These are phyloP conservation scores for Eriosoma lanigerum DNA, from an alignment of 1,140 invertebrate genomes.

Conservation along the genomic window DNA sequence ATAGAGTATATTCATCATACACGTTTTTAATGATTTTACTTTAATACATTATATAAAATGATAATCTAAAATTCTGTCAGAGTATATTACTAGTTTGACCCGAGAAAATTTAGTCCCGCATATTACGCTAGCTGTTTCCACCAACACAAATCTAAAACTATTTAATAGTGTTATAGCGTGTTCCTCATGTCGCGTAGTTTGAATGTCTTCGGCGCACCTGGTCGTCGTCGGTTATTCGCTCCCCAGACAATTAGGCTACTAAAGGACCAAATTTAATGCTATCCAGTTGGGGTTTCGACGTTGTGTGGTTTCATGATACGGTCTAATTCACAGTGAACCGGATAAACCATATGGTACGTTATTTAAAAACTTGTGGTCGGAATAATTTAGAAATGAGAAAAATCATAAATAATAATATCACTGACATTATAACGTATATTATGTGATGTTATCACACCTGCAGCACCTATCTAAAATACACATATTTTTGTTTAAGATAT, in stretches of 20 bases:
- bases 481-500: too few species aligned
- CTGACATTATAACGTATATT: neutral
- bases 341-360: slow-evolving; percentile 32
- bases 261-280: slow-evolving; percentile 1
- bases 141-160: neutral
- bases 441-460: too few species aligned
- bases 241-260: slow-evolving; percentile 37
- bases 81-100: neutral
- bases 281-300: neutral
- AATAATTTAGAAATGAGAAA: neutral
- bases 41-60: too few species aligned
- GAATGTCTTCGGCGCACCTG: slow-evolving; percentile 17
- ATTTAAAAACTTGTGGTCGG: neutral
- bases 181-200: neutral
- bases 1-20: too few species aligned
- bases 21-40: too few species aligned
- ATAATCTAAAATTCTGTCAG: too few species aligned
- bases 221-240: neutral
- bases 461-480: too few species aligned
- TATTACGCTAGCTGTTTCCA: too few species aligned
- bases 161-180: neutral
- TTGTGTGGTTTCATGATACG: neutral
- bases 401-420: slow-evolving; percentile 20
- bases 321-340: slow-evolving; percentile 14
- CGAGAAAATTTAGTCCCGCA: neutral